Evolutionary conservation across 2,888 invertebrate species (phyloP), one percentile per base, ranked within the genome.

Genomic region (Andrena camellia): DNA sequence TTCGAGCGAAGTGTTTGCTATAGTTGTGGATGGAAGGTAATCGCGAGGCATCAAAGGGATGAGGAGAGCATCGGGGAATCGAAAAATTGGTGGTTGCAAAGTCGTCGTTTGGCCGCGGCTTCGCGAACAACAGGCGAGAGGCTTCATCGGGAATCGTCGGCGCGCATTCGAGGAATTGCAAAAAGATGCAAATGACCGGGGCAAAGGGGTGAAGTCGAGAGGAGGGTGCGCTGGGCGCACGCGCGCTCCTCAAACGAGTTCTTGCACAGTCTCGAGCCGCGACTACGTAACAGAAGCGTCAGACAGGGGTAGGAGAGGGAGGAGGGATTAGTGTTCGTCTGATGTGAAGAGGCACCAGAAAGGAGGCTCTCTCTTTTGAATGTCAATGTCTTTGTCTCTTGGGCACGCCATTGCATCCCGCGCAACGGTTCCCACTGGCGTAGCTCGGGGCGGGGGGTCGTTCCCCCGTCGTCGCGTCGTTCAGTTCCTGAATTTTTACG

Each of bases 351-450:
- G 89, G 80, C 78, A 88, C 80, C 86, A 71, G 80, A 87, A 86
- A 88, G 86, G 86, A 85, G 81, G 76, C 67, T 70, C 85, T 80
- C 84, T 89, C 91, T 93, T 93, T 92, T 92, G 92, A 92, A 93
- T 93, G 93, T 92, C 92, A 93, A 92, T 92, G 92, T 92, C 92
- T 92, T 92, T 92, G 92, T 92, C 84, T 90, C 82, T 57, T 60
- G 69, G 86, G 59, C 85, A 83, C 69, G 75, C 74, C 77, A 74
- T 54, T 85, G 81, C 87, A 86, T 80, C 81, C 75, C 68, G 80
- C 73, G 78, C 54, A 85, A 66, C 78, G 66, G 85, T 81, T 75
- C 72, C 78, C 73, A 77, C 67, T 68, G 63, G 42, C 69, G 63
- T 50, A 85, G 64, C 74, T 26, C 10, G 10, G 42, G 68, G n/a